Base-by-base conservation (phyloP, 2,888 invertebrate genomes). In the Merodon equestris region DNA sequence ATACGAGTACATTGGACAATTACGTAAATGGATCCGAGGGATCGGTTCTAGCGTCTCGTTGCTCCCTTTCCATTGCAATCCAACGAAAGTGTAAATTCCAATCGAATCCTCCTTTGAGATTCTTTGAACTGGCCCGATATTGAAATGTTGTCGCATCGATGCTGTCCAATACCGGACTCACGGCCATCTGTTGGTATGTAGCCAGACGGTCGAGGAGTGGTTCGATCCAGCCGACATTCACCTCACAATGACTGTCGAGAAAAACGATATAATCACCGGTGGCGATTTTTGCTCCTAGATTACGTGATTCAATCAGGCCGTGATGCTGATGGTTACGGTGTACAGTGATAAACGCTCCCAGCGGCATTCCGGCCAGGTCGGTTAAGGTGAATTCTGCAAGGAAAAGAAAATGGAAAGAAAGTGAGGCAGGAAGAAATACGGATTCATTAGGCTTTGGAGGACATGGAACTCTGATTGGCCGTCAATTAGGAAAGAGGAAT, bases 1-100 rank as follows among this genome's bases (percentile, higher is more conserved):
- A 58, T 71, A 44, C 38, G 17, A 44, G 61, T 48, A 68, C 51
- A 57, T 18, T 53, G 38, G 64, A 58, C 61, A 79, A 81, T 82
- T 81, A 84, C 84, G 68, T 76, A 76, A 84, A 84, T 58, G 84
- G 74, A 19, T 72, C 36, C 54, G 48, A 57, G 15, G 77, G 72
- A 61, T 82, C 60, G 47, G 34, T 66, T 68, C 81, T 73, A 18
- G 51, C 63, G 53, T 73, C 70, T n/a, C 83, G 81, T 34, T 61
- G 44, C 51, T 60, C 70, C 76, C 61, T 77, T 9, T 9, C 48
- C 57, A 70, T 50, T 3, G 86, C 84, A 70, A 89, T 86, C 90
- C 90, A 90, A 81, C 89, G 89, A 82, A 90, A 90, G 81, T 89
- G 88, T 56, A 91, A 84, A 83, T 87, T 88, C 90, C 90, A 90